Conservation (phyloP, 2,797 vertebrate species). For the Dipus sagitta region DNA sequence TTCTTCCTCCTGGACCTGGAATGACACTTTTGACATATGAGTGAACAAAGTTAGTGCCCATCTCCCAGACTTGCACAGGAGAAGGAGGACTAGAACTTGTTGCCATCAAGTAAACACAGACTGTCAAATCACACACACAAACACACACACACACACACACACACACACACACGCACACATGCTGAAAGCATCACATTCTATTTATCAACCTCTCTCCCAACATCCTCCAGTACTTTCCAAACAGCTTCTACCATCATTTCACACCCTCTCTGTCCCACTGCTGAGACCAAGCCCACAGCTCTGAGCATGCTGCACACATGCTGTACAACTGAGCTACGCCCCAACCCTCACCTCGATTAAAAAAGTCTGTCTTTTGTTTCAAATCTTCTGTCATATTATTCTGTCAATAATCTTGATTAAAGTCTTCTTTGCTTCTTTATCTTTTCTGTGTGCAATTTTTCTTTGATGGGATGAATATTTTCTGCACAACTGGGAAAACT, state of each 20-base stretch:
- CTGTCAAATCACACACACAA: not conserved
- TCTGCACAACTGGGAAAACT: not conserved
- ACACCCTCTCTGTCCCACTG: too few relatives aligned
- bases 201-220: not conserved
- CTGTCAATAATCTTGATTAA: not conserved
- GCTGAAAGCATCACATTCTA: not conserved
- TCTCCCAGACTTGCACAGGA: not conserved
- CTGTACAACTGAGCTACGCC: not conserved
- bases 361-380: not conserved
- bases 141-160: too few relatives aligned
- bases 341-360: not conserved
- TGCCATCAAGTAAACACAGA: not conserved
- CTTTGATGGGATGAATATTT: not conserved
- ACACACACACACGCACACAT: too few relatives aligned
- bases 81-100: not conserved
- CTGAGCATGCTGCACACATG: too few relatives aligned
- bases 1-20: not conserved
- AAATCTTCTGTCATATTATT: not conserved
- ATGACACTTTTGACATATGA: not conserved
- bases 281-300: too few relatives aligned
- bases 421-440: not conserved
- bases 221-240: not conserved
- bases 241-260: not conserved
- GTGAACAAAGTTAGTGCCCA: not conserved
- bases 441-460: not conserved